These are phyloP conservation scores for Lasioglossum calceatum DNA, from an alignment of 2,888 invertebrate species.

Conservation along the genomic window DNA sequence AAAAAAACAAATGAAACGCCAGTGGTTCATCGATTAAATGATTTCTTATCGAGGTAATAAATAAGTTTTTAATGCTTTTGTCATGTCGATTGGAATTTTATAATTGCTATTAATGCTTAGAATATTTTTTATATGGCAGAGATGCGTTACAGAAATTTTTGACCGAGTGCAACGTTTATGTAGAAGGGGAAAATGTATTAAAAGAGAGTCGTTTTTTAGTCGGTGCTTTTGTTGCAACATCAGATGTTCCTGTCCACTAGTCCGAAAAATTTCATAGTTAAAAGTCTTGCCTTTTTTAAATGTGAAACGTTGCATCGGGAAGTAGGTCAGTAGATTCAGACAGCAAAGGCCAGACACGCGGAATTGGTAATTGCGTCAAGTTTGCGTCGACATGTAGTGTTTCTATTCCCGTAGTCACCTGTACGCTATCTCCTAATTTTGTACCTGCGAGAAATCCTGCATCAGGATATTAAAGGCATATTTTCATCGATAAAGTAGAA, in stretches of 20 bases:
- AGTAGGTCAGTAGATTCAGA: conserved; percentile 9
- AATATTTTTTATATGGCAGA: too few relatives aligned
- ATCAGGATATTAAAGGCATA: background rate
- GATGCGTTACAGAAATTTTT: too few relatives aligned
- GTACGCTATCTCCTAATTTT: background rate
- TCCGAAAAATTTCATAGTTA: background rate
- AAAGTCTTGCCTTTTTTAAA: background rate
- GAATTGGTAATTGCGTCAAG: background rate
- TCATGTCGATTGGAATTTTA: too few relatives aligned
- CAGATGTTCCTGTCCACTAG: background rate
- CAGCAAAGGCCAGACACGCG: conserved; percentile 1
- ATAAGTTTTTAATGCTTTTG: too few relatives aligned
- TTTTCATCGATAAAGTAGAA: conserved; percentile 6
- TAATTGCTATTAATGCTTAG: too few relatives aligned
- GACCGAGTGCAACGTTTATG: background rate
- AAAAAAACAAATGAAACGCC: background rate
- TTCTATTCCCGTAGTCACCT: background rate
- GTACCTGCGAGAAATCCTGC: background rate
- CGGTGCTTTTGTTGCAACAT: background rate
- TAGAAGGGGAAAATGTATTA: background rate
- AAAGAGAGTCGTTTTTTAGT: too few relatives aligned
- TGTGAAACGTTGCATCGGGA: background rate
- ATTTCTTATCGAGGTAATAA: background rate
- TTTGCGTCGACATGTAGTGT: background rate
- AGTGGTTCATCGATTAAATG: background rate